Evolutionary conservation across 64 coral and sea anemone species (phyloP), one percentile per base, ranked within the genome.

Genomic region (Astreopora myriophthalma): DNA sequence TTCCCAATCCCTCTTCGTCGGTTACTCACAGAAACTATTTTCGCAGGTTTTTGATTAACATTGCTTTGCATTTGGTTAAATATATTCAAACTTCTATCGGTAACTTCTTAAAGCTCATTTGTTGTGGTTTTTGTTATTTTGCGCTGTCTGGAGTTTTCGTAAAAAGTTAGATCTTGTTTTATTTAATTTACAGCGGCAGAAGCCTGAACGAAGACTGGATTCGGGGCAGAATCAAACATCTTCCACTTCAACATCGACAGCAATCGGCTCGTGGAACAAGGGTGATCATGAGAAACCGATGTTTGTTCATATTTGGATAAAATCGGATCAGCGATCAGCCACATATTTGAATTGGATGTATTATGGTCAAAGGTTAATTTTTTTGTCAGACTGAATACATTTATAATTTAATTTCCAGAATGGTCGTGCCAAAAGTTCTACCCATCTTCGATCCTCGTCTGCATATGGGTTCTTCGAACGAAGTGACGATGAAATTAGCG

Each of bases 151-250:
- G 61, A 0, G 61, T 25, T 26, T 5, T 17, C 24, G 61, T 46
- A 26, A 64, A 20, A 73, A 73, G 1, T 73, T 12, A 73, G 9
- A 0, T 30, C 13, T 69, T 70, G 27, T 70, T 33, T 70, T 8
- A 33, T 71, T 34, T 71, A 1, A 19, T 71, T 71, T 86, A 38
- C 36, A 96, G 95, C 71, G 95, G 95, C 23, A 75, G 84, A 65
- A 96, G 95, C 68, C 70, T 96, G 6, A 96, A 96, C 62, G 74
- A 93, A 76, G 91, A 90, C 31, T 96, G 95, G 95, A 61, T 90
- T 31, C 87, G 87, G 1, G 70, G 89, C 13, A 84, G 75, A 65
- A 30, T 89, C 32, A 96, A 91, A 39, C 92, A 90, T 32, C 74
- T 51, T 73, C 37, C 89, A 36, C 60, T 69, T 10, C 55, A 39